Base-by-base conservation (phyloP, 2,113 vertebrate species). In the Xiphias gladius region DNA sequence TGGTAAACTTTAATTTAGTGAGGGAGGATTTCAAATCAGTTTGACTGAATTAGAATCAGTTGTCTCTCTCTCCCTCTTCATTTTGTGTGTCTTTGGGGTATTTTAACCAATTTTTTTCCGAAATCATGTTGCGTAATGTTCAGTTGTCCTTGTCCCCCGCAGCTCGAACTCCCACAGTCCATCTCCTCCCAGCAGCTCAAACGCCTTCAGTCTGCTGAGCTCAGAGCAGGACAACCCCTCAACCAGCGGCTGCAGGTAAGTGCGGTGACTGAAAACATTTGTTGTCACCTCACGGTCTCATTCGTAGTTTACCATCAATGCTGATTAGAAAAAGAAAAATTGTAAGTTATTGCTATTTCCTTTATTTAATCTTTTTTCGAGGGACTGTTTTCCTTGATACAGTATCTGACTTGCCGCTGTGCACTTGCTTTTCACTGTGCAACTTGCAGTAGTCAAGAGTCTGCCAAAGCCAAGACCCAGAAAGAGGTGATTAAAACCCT, bases 401-500 rank as follows among this genome's bases (percentile, higher is more conserved):
- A 10, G 5, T 37, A 22, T 89, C 46, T 92, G 73, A 90, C 67
- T 54, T 2, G 73, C 52, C 0, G 0, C 16, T 87, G 2, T 71
- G 17, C 17, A 0, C 20, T 5, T 89, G 71, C 86, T 22, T 80
- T 73, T 73, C 7, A 10, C 11, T 73, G 32, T 87, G 67, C 68
- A 41, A 75, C 59, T 91, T 77, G 11, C 94, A 98, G 97, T 80
- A 98, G 96, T 22, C 95, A 99, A 72, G 96, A 96, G 84, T 97
- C 97, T 0, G 95, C 96, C 89, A 98, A 97, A 94, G 96, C 96
- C 11, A 97, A 98, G 83, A 95, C 96, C 0, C 98, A 97, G 83
- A 97, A 96, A 86, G 98, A 99, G 62, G 86, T 99, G 92, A 73
- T 98, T 64, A 97, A 96, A 92, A 97, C 95, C 0, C 89, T 99